Percentiles rank a stretch among this genome's conserved stretches.
These are phyloP conservation scores for Paradoxurus hermaphroditus DNA, from an alignment of 2,113 vertebrate genomes.

Conservation along the genomic window DNA sequence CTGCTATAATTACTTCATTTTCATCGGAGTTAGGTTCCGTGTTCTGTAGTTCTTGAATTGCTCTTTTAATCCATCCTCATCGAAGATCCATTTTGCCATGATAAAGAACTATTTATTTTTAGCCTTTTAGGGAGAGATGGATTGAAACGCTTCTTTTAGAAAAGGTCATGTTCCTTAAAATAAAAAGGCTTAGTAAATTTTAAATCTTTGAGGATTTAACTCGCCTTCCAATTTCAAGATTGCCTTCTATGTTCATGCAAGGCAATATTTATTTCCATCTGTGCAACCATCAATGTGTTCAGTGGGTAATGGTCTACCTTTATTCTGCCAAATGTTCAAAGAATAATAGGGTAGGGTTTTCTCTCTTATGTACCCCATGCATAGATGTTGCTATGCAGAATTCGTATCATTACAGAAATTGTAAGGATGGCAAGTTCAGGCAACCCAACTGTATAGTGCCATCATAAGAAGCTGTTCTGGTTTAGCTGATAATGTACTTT, in stretches of 20 bases:
- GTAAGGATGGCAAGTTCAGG: not conserved
- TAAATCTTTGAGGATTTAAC: conserved; percentile 49
- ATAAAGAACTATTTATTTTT: conserved; percentile 42
- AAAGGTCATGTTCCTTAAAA: conserved; percentile 63
- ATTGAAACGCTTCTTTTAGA: conserved; percentile 46
- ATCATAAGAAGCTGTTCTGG: not conserved
- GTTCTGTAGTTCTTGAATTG: not conserved
- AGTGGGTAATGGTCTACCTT: not conserved
- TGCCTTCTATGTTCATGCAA: conserved; percentile 3
- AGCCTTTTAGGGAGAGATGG: not conserved
- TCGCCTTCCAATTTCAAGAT: conserved; percentile 30
- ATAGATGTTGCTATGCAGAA: not conserved
- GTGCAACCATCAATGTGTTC: not conserved
- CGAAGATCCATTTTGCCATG: conserved; percentile 26
- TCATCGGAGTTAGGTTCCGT: not conserved
- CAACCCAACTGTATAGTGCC: not conserved
- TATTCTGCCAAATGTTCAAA: conserved; percentile 28
- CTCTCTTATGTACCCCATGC: not conserved
- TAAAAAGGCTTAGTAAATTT: conserved; percentile 49
- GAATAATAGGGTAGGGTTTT: not conserved
- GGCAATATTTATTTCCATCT: conserved; percentile 42
- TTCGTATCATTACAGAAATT: not conserved
- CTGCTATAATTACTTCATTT: not conserved
- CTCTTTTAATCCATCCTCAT: conserved; percentile 31
- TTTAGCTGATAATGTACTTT: not conserved